A percentile compares a stretch with the other conserved stretches of the same genome.
These are phyloP conservation scores for Cotesia glomerata DNA, from an alignment of 1,140 invertebrate genomes.

Conservation along the genomic window DNA sequence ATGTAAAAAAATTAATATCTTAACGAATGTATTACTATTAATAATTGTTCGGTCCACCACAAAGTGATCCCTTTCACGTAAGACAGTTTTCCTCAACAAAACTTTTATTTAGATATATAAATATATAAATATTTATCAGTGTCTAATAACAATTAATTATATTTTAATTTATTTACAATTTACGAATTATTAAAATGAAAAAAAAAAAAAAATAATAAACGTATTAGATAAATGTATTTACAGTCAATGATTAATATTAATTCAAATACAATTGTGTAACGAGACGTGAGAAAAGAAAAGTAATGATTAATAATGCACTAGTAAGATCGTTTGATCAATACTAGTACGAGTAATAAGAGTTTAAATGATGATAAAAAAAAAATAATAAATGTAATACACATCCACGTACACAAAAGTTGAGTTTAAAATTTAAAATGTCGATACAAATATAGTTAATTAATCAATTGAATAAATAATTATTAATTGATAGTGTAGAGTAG, in stretches of 20 bases:
- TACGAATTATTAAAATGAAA: conserved; percentile 5
- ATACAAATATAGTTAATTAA: background rate
- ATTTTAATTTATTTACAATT: conserved; percentile 33
- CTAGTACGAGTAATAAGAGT: too few species aligned
- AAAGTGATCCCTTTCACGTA: too few species aligned
- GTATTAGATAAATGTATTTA: conserved; percentile 21
- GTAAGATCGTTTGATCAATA: too few species aligned
- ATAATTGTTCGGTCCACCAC: too few species aligned
- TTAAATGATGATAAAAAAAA: conserved; percentile 7
- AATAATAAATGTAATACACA: background rate
- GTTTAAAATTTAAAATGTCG: background rate
- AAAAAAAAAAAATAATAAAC: background rate
- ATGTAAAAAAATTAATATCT: background rate
- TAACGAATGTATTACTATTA: too few species aligned
- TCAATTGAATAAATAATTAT: background rate
- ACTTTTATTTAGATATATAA: too few species aligned
- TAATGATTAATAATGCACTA: background rate
- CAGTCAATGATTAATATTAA: conserved; percentile 12
- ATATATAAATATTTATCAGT: conserved; percentile 7
- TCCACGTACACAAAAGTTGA: background rate
- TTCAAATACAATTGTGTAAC: conserved; percentile 12
- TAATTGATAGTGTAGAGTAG: conserved; percentile 2
- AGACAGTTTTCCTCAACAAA: too few species aligned
- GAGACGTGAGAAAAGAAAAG: background rate
- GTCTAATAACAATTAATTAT: conserved; percentile 25